Evolutionary conservation across 2,113 vertebrate species (phyloP), one percentile per base, ranked within the genome.

Genomic region (Laticauda colubrina): DNA sequence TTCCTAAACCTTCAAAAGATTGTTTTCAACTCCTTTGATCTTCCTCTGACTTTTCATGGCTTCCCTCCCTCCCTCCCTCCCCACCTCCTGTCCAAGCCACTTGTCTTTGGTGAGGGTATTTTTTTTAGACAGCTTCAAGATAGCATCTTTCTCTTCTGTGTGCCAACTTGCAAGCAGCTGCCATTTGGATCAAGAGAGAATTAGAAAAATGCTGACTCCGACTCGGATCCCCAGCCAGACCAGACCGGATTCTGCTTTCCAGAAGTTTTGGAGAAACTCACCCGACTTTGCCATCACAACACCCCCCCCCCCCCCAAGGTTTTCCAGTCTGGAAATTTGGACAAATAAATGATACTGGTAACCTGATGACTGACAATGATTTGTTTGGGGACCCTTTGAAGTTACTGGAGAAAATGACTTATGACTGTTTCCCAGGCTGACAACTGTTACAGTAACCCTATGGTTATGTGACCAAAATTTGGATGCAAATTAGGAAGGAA

Each of bases 231-330:
- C 2, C 3, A 69, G 11, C 61, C 61, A 5, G 12, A n/a, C 29
- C 29, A n/a, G 29, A 69, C 61, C 4, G 29, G 61, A 29, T 69
- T 75, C n/a, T 34, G 64, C 12, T 75, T 75, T 34, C 56, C 39
- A 2, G n/a, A 39, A 4, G 39, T 14, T 61, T 43, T 14, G 2
- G 21, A 69, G 29, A 81, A 34, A 43, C 34, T 43, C 21, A 1
- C 5, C 90, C 14, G 1, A 55, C n/a, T 18, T 12, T 43, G 69
- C 14, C n/a, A 75, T 39, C 29, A 34, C 11, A 14, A 1, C 14
- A 1, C 2, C 55, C 14, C 18, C 54, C 0, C 54, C 4, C 14
- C 14, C 4, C 15, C 54, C 1, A 55, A 0, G 3, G 24, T 48
- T 54, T 87, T 61, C 90, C 6, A 14, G 43, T 12, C 69, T 64